Evolutionary conservation across 2,888 invertebrate genomes (phyloP).

Genomic region (Odontothrips loti): DNA sequence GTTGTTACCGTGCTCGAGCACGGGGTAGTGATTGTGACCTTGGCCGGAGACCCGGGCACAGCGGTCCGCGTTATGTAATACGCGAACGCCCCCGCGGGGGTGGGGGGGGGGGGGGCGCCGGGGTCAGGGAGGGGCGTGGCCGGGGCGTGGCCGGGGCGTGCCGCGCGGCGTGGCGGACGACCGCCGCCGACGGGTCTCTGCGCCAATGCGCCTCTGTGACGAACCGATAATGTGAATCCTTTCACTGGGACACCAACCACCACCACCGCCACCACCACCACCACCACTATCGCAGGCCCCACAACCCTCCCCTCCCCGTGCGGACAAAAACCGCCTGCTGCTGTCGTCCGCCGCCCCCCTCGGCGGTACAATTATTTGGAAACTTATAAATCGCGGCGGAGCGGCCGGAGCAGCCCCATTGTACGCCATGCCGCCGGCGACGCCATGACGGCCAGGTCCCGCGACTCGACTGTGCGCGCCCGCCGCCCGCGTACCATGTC

Average conservation of each 20-base stretch:
- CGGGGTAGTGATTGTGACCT: too few species aligned
- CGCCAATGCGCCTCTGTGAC: slow-evolving; percentile 9
- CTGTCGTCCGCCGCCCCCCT: background rate
- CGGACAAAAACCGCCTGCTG: background rate
- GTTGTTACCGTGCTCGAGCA: too few species aligned
- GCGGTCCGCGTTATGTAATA: too few species aligned
- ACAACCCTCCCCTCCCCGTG: background rate
- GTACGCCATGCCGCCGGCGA: slow-evolving; percentile 2
- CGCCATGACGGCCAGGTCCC: too few species aligned
- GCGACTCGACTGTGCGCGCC: background rate
- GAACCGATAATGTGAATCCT: slow-evolving; percentile 19
- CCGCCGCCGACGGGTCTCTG: background rate
- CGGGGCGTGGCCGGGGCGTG: background rate
- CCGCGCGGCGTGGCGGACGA: background rate
- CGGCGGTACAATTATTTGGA: slow-evolving; percentile 2
- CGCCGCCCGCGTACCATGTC: background rate
- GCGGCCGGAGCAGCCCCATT: background rate
- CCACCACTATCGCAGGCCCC: background rate
- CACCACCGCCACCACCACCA: background rate
- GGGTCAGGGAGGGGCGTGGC: background rate
- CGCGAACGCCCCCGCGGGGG: too few species aligned
- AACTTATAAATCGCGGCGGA: background rate
- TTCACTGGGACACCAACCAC: background rate
- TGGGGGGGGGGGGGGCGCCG: background rate
- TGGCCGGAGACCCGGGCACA: too few species aligned